Conservation (phyloP, 35 echinoderm and acorn worm genomes). For the Heliocidaris tuberculata region DNA sequence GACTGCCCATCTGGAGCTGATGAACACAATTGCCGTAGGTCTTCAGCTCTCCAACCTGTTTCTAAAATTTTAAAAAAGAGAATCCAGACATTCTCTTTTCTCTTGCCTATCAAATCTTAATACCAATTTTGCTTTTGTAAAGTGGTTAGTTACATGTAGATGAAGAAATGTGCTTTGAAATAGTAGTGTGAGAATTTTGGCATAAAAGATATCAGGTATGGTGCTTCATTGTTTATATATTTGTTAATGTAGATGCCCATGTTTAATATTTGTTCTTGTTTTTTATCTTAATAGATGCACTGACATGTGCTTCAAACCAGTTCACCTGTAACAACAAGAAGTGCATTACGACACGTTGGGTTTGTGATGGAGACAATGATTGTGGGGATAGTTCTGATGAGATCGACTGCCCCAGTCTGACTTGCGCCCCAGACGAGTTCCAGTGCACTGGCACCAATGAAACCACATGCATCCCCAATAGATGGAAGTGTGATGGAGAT, state of each 20-base stretch:
- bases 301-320: conserved; percentile 66
- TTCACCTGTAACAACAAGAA: conserved; percentile 73
- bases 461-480: conserved; percentile 51
- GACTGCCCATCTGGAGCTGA: conserved; percentile 73
- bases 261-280: neutral
- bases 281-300: neutral
- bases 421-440: conserved; percentile 70
- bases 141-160: too few relatives aligned
- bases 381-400: conserved; percentile 80
- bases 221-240: too few relatives aligned
- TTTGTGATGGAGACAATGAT: conserved; percentile 78
- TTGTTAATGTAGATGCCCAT: too few relatives aligned
- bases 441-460: conserved; percentile 57
- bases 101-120: too few relatives aligned
- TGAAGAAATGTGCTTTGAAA: too few relatives aligned
- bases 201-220: too few relatives aligned
- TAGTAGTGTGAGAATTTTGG: too few relatives aligned
- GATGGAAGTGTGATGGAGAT: conserved; percentile 72
- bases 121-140: too few relatives aligned
- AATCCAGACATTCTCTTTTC: too few relatives aligned
- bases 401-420: conserved; percentile 42
- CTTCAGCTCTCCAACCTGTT: neutral
- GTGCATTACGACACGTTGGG: conserved; percentile 76
- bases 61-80: too few relatives aligned
- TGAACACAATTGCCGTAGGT: conserved; percentile 69